These are phyloP conservation scores for Psophia crepitans DNA, from an alignment of 2,113 vertebrate genomes.

Conservation along the genomic window DNA sequence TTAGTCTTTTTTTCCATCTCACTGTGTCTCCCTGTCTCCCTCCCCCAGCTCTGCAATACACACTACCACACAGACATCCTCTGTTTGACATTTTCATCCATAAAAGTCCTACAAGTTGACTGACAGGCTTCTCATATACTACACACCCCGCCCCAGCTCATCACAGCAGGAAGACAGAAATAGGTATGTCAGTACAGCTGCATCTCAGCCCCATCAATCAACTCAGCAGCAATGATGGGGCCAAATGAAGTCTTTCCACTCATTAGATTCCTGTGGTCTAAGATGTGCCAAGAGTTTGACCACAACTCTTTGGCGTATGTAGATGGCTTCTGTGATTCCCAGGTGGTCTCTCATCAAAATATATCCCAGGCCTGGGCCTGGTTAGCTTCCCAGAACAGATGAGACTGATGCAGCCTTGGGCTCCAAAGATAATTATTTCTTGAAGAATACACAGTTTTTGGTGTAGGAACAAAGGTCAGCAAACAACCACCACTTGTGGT, in stretches of 20 bases:
- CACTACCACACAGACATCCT: background rate
- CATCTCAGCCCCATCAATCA: background rate
- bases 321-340: slow-evolving; percentile 12
- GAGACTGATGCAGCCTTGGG: background rate
- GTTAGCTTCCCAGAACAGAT: background rate
- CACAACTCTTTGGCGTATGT: background rate
- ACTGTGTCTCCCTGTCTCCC: background rate
- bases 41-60: accelerated
- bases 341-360: slow-evolving; percentile 28
- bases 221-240: background rate
- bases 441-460: background rate
- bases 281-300: background rate
- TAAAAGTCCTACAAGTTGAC: background rate
- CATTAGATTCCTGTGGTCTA: slow-evolving; percentile 22
- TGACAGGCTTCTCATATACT: background rate
- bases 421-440: background rate
- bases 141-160: background rate
- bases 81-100: background rate
- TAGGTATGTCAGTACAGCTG: background rate
- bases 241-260: background rate
- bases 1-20: background rate
- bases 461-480: background rate
- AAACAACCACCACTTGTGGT: background rate
- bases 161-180: background rate
- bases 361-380: background rate